Evolutionary conservation across 2,888 invertebrate genomes (phyloP).

Genomic region (Calameuta idolon): DNA sequence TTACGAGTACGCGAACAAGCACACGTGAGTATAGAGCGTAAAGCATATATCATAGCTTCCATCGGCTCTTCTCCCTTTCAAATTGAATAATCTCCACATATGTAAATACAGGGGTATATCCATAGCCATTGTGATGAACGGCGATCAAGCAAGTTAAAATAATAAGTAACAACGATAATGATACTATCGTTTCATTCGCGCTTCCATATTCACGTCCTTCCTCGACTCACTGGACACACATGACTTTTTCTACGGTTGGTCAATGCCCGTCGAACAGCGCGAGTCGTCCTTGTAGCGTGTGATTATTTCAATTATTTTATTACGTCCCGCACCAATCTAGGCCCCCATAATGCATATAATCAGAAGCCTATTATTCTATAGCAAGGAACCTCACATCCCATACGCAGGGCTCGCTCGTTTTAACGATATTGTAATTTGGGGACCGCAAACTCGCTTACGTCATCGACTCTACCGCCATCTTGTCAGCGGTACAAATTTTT

Average conservation of each 20-base stretch:
- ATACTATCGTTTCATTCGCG: neutral
- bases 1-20: neutral
- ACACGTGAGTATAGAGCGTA: neutral
- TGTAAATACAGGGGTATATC: neutral
- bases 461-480: conserved; percentile 46
- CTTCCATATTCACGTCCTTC: neutral
- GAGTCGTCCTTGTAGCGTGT: conserved; percentile 48
- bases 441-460: conserved; percentile 53
- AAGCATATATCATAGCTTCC: neutral
- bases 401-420: conserved; percentile 44
- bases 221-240: neutral
- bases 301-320: conserved; percentile 65
- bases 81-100: conserved; percentile 5
- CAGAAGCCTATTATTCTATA: conserved; percentile 50
- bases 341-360: conserved; percentile 59
- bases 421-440: conserved; percentile 61
- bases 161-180: neutral
- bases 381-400: conserved; percentile 31
- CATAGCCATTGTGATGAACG: neutral
- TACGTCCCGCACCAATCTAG: conserved; percentile 58
- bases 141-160: neutral
- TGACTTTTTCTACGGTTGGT: conserved; percentile 23
- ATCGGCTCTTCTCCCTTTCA: neutral
- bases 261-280: conserved; percentile 40
- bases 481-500: conserved; percentile 38